Evolutionary conservation across 2,797 vertebrate genomes (phyloP).

Genomic region (Tachyglossus aculeatus): DNA sequence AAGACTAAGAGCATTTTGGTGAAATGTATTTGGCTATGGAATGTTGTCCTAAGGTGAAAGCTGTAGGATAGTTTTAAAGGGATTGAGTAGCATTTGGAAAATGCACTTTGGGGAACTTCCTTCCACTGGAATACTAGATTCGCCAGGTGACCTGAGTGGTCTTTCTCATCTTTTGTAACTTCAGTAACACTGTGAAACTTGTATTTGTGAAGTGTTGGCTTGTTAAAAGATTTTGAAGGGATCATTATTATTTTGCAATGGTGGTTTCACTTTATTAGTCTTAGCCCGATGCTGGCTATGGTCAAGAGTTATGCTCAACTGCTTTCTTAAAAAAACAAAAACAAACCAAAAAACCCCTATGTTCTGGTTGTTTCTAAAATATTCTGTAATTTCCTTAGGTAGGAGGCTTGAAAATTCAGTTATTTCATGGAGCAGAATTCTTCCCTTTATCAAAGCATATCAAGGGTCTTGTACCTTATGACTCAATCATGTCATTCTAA

Average conservation of each 20-base stretch:
- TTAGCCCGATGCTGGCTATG: no score
- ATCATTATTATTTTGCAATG: no score
- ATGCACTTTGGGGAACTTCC: constrained; percentile 18
- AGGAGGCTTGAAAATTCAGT: no score
- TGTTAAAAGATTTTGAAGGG: not conserved
- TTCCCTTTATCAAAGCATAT: no score
- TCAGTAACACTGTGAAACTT: not conserved
- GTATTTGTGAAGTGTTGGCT: not conserved
- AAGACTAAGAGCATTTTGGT: constrained; percentile 19
- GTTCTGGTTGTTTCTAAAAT: no score
- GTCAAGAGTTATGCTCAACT: no score
- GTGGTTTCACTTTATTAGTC: no score
- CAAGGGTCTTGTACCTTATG: no score
- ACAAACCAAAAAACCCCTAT: no score
- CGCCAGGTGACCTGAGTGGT: not conserved
- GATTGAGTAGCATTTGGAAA: constrained; percentile 25
- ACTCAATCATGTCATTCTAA: not conserved
- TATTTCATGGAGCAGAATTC: no score
- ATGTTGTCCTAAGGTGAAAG: constrained; percentile 1
- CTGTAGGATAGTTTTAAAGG: not conserved
- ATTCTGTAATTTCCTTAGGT: no score
- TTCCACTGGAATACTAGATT: constrained; percentile 20
- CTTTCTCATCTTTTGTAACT: not conserved
- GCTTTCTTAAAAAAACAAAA: no score
- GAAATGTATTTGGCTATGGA: not conserved